These are phyloP conservation scores for Eidolon dupreanum DNA, from an alignment of 2,797 vertebrate species.

Conservation along the genomic window DNA sequence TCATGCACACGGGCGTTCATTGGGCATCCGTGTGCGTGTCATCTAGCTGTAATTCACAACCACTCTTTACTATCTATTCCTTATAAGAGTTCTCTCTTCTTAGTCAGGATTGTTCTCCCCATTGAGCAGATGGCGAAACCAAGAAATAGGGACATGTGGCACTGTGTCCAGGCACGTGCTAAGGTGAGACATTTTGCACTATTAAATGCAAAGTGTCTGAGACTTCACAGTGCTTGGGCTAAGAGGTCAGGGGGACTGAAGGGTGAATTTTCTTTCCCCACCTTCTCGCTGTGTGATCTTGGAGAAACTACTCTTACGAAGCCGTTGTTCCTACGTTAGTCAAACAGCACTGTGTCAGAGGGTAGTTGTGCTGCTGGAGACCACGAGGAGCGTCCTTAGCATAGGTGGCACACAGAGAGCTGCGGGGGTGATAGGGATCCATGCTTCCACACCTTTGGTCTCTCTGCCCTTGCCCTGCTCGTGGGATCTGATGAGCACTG, in stretches of 20 bases:
- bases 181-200: background rate
- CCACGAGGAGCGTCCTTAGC: background rate
- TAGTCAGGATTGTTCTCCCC: background rate
- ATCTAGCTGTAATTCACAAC: background rate
- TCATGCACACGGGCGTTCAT: background rate
- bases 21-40: background rate
- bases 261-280: background rate
- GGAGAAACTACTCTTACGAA: background rate
- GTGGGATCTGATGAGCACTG: fast-evolving
- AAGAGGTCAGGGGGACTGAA: background rate
- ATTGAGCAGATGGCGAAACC: background rate
- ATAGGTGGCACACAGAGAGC: background rate
- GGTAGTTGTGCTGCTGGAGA: background rate
- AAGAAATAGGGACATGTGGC: background rate
- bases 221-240: background rate
- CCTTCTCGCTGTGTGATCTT: background rate
- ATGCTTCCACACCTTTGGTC: background rate
- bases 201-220: background rate
- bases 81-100: background rate
- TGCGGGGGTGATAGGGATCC: background rate
- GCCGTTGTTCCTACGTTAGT: background rate
- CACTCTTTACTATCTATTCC: background rate
- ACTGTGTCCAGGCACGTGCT: fast-evolving
- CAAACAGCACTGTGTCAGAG: background rate
- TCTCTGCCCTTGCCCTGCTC: background rate